Evolutionary conservation across 2,113 vertebrate species (phyloP).

Genomic region (Microcebus jonahi): DNA sequence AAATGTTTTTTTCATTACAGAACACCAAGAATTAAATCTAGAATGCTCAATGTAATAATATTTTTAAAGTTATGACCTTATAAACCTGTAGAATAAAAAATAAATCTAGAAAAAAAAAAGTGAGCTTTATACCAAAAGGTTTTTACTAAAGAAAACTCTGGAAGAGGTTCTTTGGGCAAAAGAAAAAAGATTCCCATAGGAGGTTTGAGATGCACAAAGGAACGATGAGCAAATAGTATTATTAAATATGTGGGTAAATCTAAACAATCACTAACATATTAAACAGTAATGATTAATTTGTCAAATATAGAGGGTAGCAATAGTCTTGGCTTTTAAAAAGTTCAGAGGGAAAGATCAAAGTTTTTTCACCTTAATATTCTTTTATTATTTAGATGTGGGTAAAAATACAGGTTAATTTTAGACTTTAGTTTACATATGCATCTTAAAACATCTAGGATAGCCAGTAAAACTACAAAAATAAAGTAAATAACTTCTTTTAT

Average conservation of each 20-base stretch:
- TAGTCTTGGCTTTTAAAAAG: not conserved
- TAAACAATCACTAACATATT: not conserved
- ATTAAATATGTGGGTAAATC: not conserved
- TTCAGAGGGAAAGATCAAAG: not conserved
- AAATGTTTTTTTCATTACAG: not conserved
- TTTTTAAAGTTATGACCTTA: not conserved
- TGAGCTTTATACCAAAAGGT: not conserved
- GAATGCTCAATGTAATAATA: not conserved
- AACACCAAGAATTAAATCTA: not conserved
- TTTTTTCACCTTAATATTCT: not conserved
- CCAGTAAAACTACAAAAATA: not conserved
- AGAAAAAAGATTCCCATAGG: not conserved
- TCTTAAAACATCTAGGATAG: not conserved
- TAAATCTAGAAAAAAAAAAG: not conserved
- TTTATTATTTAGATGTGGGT: not conserved
- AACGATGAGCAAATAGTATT: slow-evolving; percentile 8
- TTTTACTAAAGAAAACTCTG: slow-evolving; percentile 16
- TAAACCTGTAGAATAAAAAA: not conserved
- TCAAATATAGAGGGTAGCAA: not conserved
- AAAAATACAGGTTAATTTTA: not conserved
- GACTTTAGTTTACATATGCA: not conserved
- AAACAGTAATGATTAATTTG: not conserved
- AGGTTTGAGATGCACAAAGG: not conserved
- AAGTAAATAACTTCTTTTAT: not conserved
- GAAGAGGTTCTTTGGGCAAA: not conserved